Evolutionary conservation across 30 jellyfish, hydroid and myxozoan genomes (phyloP), one percentile per base, ranked within the genome.

Genomic region (Haliclystus octoradiatus): DNA sequence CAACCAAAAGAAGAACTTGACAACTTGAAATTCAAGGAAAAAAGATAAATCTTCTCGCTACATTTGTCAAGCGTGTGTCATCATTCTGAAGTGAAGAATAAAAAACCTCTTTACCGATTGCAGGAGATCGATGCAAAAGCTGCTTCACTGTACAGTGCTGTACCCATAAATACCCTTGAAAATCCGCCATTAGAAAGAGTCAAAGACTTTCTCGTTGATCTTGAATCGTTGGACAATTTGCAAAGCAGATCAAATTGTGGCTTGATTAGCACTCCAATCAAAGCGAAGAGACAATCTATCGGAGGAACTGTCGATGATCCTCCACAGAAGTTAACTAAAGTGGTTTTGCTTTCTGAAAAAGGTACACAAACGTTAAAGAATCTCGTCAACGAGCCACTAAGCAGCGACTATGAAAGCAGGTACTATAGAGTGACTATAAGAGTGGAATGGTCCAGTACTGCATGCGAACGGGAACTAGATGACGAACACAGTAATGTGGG

Each of bases 41-140:
- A 26, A 15, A n/a, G n/a, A n/a, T 27, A 27, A 31, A 25, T 27
- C 31, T 50, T 49, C 14, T 13, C n/a, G 30, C 47, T 46, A 49
- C 50, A 68, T 49, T 29, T 68, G 47, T 68, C 64, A 14, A 26
- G 57, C 32, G 27, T 26, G 63, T 66, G 76, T 40, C 3, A 33
- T 34, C 28, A 40, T 27, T 25, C 46, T 1, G 33, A 33, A 40
- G 46, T 25, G 61, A 66, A 66, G 47, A 63, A 49, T 25, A 66
- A 3, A 34, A 66, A 66, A 19, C 64, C 33, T 29, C 28, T 19
- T 27, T 63, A 66, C 31, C 31, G 61, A 28, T 33, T 66, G 19
- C 19, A 28, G 23, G 7, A 2, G 68, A 14, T 50, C 31, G 30
- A 69, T 49, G 40, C 22, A 1, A 33, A 69, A 28, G 15, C 51